Evolutionary conservation across 1,140 invertebrate genomes (phyloP).

Genomic region (Polyergus mexicanus): DNA sequence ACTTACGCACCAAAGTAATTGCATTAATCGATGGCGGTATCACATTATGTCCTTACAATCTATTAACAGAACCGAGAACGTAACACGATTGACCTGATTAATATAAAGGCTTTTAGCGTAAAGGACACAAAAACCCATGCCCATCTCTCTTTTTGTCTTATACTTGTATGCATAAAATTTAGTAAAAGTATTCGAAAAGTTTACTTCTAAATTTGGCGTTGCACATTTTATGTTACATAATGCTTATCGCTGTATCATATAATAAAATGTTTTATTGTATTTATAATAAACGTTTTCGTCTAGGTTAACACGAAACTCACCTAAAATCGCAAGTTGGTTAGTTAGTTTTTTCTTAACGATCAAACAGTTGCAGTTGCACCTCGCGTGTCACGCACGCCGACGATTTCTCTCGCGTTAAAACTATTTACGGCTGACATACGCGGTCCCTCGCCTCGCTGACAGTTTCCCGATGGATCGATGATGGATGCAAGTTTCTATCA

Average conservation of each 20-base stretch:
- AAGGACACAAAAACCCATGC: not conserved
- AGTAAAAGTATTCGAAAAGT: not conserved
- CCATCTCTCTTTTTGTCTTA: not conserved
- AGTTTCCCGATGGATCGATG: conserved; percentile 76
- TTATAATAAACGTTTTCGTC: not conserved
- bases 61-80: not conserved
- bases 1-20: not conserved
- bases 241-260: not conserved
- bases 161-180: not conserved
- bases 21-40: conserved; percentile 1
- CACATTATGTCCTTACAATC: not conserved
- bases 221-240: not conserved
- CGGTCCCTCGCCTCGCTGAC: conserved; percentile 67
- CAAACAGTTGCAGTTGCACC: conserved; percentile 8
- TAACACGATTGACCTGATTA: conserved; percentile 28
- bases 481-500: conserved; percentile 74
- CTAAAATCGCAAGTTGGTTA: conserved; percentile 22
- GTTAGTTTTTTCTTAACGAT: conserved; percentile 12
- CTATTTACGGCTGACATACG: conserved; percentile 72
- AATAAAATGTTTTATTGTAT: not conserved
- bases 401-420: conserved; percentile 76
- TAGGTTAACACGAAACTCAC: not conserved
- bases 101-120: conserved; percentile 17
- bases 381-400: conserved; percentile 53
- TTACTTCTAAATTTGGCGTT: not conserved